These are phyloP conservation scores for Empis stercorea DNA, from an alignment of 2,888 invertebrate species.

Conservation along the genomic window DNA sequence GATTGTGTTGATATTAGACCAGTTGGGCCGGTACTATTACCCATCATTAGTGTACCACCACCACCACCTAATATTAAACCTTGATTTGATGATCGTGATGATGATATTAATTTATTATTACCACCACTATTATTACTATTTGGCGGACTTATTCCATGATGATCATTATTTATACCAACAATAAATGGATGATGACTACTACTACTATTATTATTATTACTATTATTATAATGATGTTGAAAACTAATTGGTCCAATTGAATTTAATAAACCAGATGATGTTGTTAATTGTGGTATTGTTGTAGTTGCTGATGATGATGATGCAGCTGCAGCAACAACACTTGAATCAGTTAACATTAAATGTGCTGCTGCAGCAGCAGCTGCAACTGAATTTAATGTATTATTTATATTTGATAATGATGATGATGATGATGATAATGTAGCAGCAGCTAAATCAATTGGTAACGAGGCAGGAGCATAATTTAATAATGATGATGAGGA, in stretches of 20 bases:
- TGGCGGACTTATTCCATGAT: conserved; percentile 7
- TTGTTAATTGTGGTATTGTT: conserved; percentile 14
- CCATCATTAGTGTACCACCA: too few relatives aligned
- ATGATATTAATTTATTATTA: conserved; percentile 5
- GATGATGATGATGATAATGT: neutral
- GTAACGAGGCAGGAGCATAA: conserved; percentile 33
- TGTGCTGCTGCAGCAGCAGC: conserved; percentile 25
- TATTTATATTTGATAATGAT: neutral
- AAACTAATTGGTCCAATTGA: conserved; percentile 15
- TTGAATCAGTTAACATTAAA: conserved; percentile 33
- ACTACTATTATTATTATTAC: conserved; percentile 14
- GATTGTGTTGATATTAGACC: neutral
- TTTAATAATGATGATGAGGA: conserved; percentile 22
- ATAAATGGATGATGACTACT: conserved; percentile 12
- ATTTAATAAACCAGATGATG: conserved; percentile 13
- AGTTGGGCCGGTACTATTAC: neutral
- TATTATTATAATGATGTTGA: conserved; percentile 12
- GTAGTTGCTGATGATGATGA: conserved; percentile 15
- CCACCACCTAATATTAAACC: too few relatives aligned
- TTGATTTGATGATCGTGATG: conserved; percentile 19
- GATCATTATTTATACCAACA: conserved; percentile 9
- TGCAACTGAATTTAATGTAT: neutral
- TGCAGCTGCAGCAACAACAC: conserved; percentile 30
- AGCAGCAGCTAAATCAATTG: conserved; percentile 28
- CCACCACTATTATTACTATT: conserved; percentile 10